phyloP scores from a whole-genome alignment of 1,140 invertebrate species.

The Nixonia krombeini region DNA sequence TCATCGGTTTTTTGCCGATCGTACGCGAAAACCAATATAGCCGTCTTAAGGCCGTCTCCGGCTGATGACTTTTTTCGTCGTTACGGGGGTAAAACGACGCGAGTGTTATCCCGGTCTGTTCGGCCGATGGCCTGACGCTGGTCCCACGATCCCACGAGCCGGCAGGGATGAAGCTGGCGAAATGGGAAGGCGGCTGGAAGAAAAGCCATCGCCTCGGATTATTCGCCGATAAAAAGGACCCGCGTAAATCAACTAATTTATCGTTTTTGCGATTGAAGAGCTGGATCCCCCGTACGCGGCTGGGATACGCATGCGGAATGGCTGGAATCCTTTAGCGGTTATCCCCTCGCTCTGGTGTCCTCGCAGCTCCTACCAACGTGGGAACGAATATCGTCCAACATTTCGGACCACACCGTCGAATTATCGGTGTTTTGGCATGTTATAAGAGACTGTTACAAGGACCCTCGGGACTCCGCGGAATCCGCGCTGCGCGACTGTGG shows the following conservation, averaged over 20 bases:
- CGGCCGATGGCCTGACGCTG: too few relatives aligned
- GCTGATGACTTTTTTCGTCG: neutral
- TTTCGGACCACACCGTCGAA: constrained; percentile 69
- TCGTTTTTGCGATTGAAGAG: constrained; percentile 65
- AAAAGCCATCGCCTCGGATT: constrained; percentile 40
- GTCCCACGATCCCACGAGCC: constrained; percentile 29
- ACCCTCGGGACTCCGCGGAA: constrained; percentile 56
- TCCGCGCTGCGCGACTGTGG: constrained; percentile 64
- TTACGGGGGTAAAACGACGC: neutral
- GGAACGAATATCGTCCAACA: constrained; percentile 65
- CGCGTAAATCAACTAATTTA: constrained; percentile 70
- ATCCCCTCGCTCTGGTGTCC: constrained; percentile 48
- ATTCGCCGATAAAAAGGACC: constrained; percentile 57
- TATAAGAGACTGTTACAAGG: constrained; percentile 54
- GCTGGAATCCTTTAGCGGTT: constrained; percentile 64
- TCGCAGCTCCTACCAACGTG: constrained; percentile 56
- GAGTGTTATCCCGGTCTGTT: too few relatives aligned
- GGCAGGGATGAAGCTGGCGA: neutral
- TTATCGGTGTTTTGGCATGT: constrained; percentile 72
- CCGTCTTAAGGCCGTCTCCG: neutral
- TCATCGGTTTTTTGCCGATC: constrained; percentile 36
- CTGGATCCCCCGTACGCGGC: constrained; percentile 34
- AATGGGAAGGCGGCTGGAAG: constrained; percentile 13
- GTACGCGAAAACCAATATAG: constrained; percentile 35
- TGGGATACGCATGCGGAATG: constrained; percentile 54